Percentiles rank a stretch among this genome's conserved stretches.
phyloP scores from a whole-genome alignment of 2,113 vertebrate species.

The Anthoscopus minutus region DNA sequence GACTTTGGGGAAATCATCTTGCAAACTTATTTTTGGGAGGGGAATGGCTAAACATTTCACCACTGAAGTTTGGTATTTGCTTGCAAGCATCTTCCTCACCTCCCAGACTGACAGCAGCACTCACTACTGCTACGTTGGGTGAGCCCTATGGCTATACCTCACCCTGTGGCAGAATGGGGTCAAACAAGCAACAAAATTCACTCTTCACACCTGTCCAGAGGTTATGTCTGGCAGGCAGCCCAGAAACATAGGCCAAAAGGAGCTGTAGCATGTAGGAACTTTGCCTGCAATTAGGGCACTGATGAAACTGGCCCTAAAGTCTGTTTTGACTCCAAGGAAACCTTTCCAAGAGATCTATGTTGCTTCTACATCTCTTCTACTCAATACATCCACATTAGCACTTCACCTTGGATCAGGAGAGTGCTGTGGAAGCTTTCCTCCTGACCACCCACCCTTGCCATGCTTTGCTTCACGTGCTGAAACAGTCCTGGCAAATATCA shows the following conservation, averaged over 20 bases:
- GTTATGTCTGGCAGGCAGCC: background rate
- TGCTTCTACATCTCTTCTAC: background rate
- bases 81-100: background rate
- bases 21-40: background rate
- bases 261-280: background rate
- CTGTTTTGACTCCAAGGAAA: background rate
- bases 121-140: background rate
- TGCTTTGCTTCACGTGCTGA: fast-evolving
- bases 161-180: background rate
- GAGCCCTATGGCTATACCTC: background rate
- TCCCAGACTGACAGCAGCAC: background rate
- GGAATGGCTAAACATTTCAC: background rate
- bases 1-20: background rate
- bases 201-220: background rate
- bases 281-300: background rate
- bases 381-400: background rate
- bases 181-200: background rate
- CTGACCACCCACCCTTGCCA: background rate
- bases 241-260: background rate
- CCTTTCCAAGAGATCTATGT: background rate
- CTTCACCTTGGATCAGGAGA: background rate
- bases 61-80: background rate
- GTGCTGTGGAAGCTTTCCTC: fast-evolving
- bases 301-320: background rate
- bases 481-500: background rate